phyloP scores from a whole-genome alignment of 2,113 vertebrate genomes.

The Daubentonia madagascariensis region DNA sequence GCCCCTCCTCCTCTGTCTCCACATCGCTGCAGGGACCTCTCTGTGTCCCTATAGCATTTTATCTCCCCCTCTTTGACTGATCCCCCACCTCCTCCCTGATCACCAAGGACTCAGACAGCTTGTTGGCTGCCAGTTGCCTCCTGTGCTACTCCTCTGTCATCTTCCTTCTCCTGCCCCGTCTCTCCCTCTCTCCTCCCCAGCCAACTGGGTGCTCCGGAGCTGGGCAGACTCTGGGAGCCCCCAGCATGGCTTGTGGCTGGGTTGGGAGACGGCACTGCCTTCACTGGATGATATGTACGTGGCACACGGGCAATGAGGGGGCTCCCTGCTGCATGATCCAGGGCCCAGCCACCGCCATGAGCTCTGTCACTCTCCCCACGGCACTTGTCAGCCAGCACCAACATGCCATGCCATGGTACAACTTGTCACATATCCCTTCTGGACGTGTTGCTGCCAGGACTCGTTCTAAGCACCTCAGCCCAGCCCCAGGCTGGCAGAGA shows the following conservation, averaged over 20 bases:
- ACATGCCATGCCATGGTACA: rapidly evolving
- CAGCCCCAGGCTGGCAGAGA: not conserved
- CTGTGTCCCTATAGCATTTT: not conserved
- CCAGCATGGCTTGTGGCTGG: not conserved
- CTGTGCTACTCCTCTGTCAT: not conserved
- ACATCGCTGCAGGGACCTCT: not conserved
- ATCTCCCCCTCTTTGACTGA: not conserved
- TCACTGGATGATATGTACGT: not conserved
- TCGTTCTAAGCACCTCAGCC: not conserved
- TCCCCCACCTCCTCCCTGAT: not conserved
- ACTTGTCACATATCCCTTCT: not conserved
- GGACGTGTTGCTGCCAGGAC: rapidly evolving
- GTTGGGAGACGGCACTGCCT: not conserved
- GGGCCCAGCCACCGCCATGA: not conserved
- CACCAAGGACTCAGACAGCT: not conserved
- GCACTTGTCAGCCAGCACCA: not conserved
- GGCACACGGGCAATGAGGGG: not conserved
- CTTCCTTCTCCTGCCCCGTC: not conserved
- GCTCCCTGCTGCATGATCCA: not conserved
- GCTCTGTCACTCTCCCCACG: not conserved
- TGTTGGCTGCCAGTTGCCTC: not conserved
- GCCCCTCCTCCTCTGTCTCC: not conserved
- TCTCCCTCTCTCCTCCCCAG: not conserved
- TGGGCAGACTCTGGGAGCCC: not conserved
- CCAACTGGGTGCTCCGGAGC: not conserved